Evolutionary conservation across 2,797 vertebrate genomes (phyloP).

Genomic region (Emydoidea blandingii): DNA sequence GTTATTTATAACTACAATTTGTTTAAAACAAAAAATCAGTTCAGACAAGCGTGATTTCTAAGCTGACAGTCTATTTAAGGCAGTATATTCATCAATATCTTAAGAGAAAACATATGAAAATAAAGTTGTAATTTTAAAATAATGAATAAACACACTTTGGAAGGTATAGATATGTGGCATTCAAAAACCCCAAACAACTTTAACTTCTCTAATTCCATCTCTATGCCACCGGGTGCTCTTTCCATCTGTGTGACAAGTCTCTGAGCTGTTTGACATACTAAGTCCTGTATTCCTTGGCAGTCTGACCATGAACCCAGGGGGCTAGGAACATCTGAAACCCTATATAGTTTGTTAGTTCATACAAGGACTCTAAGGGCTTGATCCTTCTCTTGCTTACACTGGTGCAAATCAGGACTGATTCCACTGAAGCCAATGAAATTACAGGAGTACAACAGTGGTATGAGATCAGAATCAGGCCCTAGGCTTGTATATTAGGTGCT

Average conservation of each 20-base stretch:
- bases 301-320: not conserved
- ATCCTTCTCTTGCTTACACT: not conserved
- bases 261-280: not conserved
- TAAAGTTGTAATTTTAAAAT: not conserved
- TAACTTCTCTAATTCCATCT: not conserved
- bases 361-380: not conserved
- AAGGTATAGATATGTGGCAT: not conserved
- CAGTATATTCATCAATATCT: not conserved
- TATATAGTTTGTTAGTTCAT: not conserved
- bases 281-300: not conserved
- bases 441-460: not conserved
- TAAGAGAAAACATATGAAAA: not conserved
- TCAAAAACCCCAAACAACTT: not conserved
- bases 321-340: conserved; percentile 1
- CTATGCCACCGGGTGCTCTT: accelerated
- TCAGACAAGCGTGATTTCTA: not conserved
- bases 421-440: not conserved
- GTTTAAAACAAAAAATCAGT: not conserved
- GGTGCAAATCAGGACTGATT: not conserved
- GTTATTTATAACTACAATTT: conserved; percentile 35
- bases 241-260: not conserved
- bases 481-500: not conserved
- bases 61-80: not conserved
- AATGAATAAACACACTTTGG: not conserved
- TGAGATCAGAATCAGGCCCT: accelerated